These are phyloP conservation scores for Shargacucullia verbasci DNA, from an alignment of 2,888 invertebrate genomes.

Conservation along the genomic window DNA sequence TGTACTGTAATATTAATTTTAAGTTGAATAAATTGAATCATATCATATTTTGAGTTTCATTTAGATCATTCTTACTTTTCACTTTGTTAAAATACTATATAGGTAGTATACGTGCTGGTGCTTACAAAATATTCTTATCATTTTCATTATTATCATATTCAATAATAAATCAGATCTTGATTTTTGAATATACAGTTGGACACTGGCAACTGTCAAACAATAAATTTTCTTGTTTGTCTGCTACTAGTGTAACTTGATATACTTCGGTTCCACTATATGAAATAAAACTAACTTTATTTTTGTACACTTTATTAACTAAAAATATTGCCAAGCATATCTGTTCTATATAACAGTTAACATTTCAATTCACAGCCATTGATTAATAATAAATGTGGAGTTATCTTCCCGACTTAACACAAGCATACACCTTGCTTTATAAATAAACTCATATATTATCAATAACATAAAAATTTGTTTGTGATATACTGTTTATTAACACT, in stretches of 20 bases:
- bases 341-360: conserved; percentile 84
- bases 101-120: too few species aligned
- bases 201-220: too few species aligned
- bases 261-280: background rate
- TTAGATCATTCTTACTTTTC: background rate
- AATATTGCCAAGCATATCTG: conserved; percentile 83
- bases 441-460: background rate
- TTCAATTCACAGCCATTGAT: conserved; percentile 88
- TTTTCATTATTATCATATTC: too few species aligned
- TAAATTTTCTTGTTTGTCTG: too few species aligned
- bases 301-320: conserved; percentile 78
- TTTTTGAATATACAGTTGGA: too few species aligned
- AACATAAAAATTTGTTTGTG: background rate
- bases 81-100: too few species aligned
- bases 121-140: too few species aligned
- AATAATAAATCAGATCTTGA: too few species aligned
- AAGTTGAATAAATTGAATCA: conserved; percentile 56
- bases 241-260: too few species aligned
- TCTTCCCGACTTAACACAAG: conserved; percentile 50
- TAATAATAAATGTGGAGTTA: conserved; percentile 64
- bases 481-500: background rate
- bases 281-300: conserved; percentile 46
- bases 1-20: conserved; percentile 43
- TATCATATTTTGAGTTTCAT: conserved; percentile 15
- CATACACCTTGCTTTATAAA: conserved; percentile 13